These are phyloP conservation scores for Stigmatopora nigra DNA, from an alignment of 2,113 vertebrate species.

Conservation along the genomic window DNA sequence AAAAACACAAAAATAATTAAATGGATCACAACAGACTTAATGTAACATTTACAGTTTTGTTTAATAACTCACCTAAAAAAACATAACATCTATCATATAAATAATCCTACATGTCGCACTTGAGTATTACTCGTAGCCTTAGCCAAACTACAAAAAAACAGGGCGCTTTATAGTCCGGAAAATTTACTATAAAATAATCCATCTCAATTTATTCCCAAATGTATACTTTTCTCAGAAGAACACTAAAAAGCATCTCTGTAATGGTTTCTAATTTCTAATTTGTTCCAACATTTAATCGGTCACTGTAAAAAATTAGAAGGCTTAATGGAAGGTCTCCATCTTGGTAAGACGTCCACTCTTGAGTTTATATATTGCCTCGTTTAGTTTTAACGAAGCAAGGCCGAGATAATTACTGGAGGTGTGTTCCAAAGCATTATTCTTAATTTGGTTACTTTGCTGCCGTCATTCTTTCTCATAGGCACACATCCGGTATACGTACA, in stretches of 20 bases:
- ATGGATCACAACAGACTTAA: no score
- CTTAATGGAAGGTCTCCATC: background rate
- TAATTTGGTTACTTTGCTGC: background rate
- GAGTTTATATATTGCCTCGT: background rate
- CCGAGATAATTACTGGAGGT: background rate
- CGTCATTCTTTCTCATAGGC: background rate
- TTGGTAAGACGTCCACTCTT: background rate
- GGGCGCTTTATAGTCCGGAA: no score
- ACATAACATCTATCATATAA: no score
- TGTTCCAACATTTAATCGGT: background rate
- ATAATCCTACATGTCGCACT: no score
- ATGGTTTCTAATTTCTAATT: background rate
- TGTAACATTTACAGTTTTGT: no score
- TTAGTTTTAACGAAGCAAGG: background rate
- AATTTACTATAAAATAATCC: no score
- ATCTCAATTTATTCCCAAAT: no score
- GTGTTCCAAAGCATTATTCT: slow-evolving; percentile 1
- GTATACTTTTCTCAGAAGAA: no score
- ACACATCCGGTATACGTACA: background rate
- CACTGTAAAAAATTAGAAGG: background rate
- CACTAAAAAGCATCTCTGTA: background rate
- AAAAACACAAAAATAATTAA: no score
- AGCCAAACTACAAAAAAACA: no score
- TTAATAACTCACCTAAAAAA: no score
- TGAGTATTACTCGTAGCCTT: no score